These are phyloP conservation scores for honey bee (Apis mellifera) DNA, from an alignment of 1,140 invertebrate species.

Conservation along the genomic window Amel_HAv3.1 CM009942.2:11319001-11319500, in stretches of 20 bases:
- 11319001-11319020: too few species aligned
- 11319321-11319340: not conserved
- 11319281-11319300: not conserved
- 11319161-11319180: conserved; percentile 1
- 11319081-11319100: too few species aligned
- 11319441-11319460: too few species aligned
- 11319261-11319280: conserved; percentile 8
- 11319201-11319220: conserved; percentile 70
- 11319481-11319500: too few species aligned
- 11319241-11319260: conserved; percentile 69
- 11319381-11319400: not conserved
- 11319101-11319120: too few species aligned
- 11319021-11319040: too few species aligned
- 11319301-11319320: not conserved
- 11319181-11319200: conserved; percentile 50
- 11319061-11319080: too few species aligned
- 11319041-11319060: too few species aligned
- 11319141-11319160: not conserved
- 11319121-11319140: too few species aligned
- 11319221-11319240: conserved; percentile 64
- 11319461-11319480: too few species aligned
- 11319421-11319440: not conserved
- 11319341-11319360: conserved; percentile 2
- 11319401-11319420: not conserved
- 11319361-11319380: not conserved